Conservation (phyloP, 1,140 invertebrate species). For the Drosophila lacertosa region DNA sequence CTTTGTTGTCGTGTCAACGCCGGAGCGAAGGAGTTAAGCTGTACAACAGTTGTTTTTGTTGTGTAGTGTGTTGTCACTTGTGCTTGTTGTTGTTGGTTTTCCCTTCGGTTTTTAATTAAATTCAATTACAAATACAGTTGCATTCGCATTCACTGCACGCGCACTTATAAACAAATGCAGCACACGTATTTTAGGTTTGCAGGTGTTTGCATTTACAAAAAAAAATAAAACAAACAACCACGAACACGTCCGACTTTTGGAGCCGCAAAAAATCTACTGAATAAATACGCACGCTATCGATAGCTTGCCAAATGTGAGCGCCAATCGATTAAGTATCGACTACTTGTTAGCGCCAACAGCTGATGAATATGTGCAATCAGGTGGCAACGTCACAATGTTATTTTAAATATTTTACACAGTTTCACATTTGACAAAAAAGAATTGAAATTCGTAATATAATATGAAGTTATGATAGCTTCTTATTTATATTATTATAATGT, state of each 20-base stretch:
- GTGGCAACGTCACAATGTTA: conserved; percentile 14
- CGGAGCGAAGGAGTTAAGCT: conserved; percentile 5
- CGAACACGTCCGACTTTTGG: conserved; percentile 55
- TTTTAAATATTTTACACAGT: background rate
- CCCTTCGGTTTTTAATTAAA: background rate
- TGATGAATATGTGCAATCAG: conserved; percentile 1
- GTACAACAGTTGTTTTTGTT: conserved; percentile 45
- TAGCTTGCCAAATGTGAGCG: conserved; percentile 25
- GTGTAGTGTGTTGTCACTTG: conserved; percentile 33
- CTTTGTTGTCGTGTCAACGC: conserved; percentile 11
- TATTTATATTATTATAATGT: background rate
- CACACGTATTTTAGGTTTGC: conserved; percentile 42
- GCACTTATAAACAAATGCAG: conserved; percentile 49
- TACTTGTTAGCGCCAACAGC: conserved; percentile 38
- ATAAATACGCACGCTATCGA: conserved; percentile 42
- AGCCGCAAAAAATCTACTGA: conserved; percentile 51
- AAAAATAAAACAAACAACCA: conserved; percentile 52
- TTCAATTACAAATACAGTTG: conserved; percentile 8
- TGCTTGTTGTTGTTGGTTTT: conserved; percentile 2
- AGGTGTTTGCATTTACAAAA: conserved; percentile 45
- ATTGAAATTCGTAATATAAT: too few relatives aligned
- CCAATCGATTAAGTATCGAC: conserved; percentile 27
- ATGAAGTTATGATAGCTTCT: too few relatives aligned
- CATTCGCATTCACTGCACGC: conserved; percentile 27
- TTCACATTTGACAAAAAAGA: too few relatives aligned